Conservation (phyloP, 2,797 vertebrate genomes). For the Acanthurus tractus region DNA sequence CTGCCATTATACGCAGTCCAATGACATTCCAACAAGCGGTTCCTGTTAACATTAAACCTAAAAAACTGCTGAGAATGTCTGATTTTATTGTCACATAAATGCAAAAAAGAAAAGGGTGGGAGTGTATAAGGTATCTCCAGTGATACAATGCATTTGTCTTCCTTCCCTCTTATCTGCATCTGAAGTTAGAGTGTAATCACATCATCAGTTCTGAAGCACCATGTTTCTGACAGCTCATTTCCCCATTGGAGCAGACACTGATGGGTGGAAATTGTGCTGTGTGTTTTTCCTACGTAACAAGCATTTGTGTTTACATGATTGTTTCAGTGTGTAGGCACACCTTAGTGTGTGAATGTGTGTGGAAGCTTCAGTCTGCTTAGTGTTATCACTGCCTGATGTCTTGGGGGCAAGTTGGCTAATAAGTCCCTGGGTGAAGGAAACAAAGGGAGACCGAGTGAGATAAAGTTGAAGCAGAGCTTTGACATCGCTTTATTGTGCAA, state of each 20-base stretch:
- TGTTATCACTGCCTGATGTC: slow-evolving; percentile 38
- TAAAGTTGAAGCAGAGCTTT: slow-evolving; percentile 22
- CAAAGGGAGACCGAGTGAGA: slow-evolving; percentile 20
- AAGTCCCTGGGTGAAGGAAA: slow-evolving; percentile 38
- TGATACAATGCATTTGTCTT: slow-evolving; percentile 16
- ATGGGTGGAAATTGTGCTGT: slow-evolving; percentile 79
- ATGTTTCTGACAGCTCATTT: slow-evolving; percentile 92
- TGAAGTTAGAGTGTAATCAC: slow-evolving; percentile 89
- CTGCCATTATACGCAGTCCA: not conserved
- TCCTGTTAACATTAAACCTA: not conserved
- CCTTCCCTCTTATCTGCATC: slow-evolving; percentile 22
- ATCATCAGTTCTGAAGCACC: slow-evolving; percentile 77
- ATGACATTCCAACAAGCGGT: not conserved
- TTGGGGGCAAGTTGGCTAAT: slow-evolving; percentile 44
- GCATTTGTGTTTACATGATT: slow-evolving; percentile 23
- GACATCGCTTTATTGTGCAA: slow-evolving; percentile 30
- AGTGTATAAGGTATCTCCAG: not conserved
- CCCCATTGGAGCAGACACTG: slow-evolving; percentile 91
- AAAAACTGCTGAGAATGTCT: not conserved
- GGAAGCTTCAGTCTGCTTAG: slow-evolving; percentile 17
- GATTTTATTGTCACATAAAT: not conserved
- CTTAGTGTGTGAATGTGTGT: slow-evolving; percentile 2
- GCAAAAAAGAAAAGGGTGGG: slow-evolving; percentile 6
- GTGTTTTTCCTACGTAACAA: slow-evolving; percentile 27
- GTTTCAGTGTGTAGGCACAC: slow-evolving; percentile 16